Percentiles rank a stretch among this genome's conserved stretches.
phyloP scores from a whole-genome alignment of 2,888 invertebrate genomes.

The Tanypteryx hageni region DNA sequence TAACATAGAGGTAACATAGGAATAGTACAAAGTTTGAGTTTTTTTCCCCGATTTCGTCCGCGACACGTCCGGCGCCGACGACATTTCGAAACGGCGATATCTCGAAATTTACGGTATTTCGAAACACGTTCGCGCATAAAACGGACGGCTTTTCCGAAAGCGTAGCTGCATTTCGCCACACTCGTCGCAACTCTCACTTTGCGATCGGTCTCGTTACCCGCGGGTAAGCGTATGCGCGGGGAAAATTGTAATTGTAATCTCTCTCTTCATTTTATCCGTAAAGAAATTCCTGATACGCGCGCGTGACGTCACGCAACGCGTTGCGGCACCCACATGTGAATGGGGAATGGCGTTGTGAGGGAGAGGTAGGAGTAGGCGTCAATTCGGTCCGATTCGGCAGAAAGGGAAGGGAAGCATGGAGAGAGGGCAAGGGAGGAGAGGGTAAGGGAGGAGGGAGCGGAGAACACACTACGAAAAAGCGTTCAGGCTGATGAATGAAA shows the following conservation, averaged over 20 bases:
- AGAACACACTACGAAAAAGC: neutral
- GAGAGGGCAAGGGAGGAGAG: neutral
- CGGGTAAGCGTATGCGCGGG: neutral
- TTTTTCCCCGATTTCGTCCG: no score
- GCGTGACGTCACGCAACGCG: neutral
- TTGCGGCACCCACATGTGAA: conserved; percentile 27
- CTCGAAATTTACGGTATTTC: neutral
- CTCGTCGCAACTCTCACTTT: neutral
- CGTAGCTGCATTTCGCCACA: neutral
- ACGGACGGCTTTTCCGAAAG: neutral
- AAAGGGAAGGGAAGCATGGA: neutral
- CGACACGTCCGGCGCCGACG: no score
- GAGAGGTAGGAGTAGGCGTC: neutral
- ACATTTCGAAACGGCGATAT: no score
- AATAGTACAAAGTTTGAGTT: no score
- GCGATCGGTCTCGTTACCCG: neutral
- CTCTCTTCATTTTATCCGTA: neutral
- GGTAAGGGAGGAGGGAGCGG: neutral
- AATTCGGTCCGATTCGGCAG: neutral
- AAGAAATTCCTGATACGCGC: neutral
- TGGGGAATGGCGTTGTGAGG: neutral
- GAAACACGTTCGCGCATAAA: neutral
- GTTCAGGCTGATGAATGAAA: neutral
- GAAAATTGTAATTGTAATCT: neutral
- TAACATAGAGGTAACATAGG: no score